Percentiles rank a stretch among this genome's conserved stretches.
These are phyloP conservation scores for Brachystomella parvula DNA, from an alignment of 1,140 invertebrate genomes.

Conservation along the genomic window DNA sequence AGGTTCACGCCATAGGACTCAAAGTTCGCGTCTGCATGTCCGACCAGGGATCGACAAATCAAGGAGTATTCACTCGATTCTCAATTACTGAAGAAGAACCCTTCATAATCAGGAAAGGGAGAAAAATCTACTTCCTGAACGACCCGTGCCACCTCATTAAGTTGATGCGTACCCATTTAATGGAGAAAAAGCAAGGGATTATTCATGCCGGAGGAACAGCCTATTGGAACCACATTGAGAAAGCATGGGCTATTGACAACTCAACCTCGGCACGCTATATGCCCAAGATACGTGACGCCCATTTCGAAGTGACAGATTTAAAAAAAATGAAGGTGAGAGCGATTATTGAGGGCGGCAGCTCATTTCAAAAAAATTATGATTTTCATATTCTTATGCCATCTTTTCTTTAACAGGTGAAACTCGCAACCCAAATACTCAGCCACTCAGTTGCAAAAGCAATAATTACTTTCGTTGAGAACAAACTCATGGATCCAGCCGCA, in stretches of 20 bases:
- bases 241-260: neutral
- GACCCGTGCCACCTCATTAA: constrained; percentile 17
- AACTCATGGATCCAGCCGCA: constrained; percentile 10
- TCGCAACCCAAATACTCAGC: constrained; percentile 24
- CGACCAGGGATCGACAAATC: constrained; percentile 13
- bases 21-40: constrained; percentile 11
- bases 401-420: constrained; percentile 17
- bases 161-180: constrained; percentile 6
- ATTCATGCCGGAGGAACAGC: neutral
- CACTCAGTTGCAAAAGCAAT: constrained; percentile 21
- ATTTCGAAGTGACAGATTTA: constrained; percentile 16
- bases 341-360: too few species aligned
- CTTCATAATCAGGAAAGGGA: neutral
- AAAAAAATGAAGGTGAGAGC: neutral
- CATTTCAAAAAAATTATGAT: too few species aligned
- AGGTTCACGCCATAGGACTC: neutral
- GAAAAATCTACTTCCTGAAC: constrained; percentile 9
- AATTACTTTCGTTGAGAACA: neutral
- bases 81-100: neutral
- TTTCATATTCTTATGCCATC: too few species aligned
- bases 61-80: neutral
- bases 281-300: constrained; percentile 17
- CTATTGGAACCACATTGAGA: neutral
- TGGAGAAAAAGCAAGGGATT: neutral
- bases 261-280: neutral